phyloP scores from a whole-genome alignment of 2,888 invertebrate species.

The Platypus cylindrus region DNA sequence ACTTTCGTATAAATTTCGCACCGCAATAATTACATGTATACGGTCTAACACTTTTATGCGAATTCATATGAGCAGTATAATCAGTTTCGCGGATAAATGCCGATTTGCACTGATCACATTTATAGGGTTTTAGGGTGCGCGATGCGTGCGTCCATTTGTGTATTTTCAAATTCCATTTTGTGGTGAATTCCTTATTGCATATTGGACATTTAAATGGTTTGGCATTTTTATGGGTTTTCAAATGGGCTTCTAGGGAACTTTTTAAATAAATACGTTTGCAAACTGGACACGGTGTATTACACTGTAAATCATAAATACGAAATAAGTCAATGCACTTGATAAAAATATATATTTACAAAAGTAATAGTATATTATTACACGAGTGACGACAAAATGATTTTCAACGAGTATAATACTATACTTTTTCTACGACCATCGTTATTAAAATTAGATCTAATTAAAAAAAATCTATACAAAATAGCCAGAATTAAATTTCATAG shows the following conservation, averaged over 20 bases:
- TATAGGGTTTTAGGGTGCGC: conserved; percentile 71
- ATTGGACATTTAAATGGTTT: conserved; percentile 69
- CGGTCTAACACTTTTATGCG: conserved; percentile 70
- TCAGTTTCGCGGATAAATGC: conserved; percentile 74
- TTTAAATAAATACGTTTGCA: conserved; percentile 65
- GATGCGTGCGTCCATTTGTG: conserved; percentile 84
- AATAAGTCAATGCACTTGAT: too few species aligned
- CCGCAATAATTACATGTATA: conserved; percentile 86
- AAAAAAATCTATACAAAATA: too few species aligned
- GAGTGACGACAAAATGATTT: too few species aligned
- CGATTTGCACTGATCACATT: conserved; percentile 70
- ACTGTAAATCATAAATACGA: too few species aligned
- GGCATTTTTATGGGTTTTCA: conserved; percentile 64
- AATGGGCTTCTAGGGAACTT: conserved; percentile 66
- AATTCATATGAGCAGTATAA: conserved; percentile 72
- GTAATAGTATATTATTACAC: too few species aligned
- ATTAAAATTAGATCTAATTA: too few species aligned
- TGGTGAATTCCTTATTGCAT: conserved; percentile 75
- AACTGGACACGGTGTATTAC: conserved; percentile 66
- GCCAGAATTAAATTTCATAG: too few species aligned
- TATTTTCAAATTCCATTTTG: conserved; percentile 80
- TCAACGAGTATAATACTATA: too few species aligned
- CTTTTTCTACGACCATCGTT: too few species aligned
- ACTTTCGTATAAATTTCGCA: conserved; percentile 76
- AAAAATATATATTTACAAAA: too few species aligned